Evolutionary conservation across 2,113 vertebrate species (phyloP), one percentile per base, ranked within the genome.

Genomic region (Labeo rohita): DNA sequence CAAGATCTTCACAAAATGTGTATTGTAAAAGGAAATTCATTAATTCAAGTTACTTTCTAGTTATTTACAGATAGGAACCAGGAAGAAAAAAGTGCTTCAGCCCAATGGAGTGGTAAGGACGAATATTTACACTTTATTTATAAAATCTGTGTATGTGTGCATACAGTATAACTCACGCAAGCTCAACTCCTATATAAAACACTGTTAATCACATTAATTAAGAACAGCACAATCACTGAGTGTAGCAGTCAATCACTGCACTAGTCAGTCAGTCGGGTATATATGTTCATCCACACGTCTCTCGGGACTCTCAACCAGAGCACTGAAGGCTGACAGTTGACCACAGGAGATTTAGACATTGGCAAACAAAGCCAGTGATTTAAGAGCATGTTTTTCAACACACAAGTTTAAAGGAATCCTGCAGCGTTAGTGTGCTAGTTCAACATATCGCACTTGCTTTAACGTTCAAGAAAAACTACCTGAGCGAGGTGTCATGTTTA

Each of bases 51-150:
- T 15, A 34, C n/a, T 89, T 86, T 87, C 2, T 85, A 99, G 98
- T 91, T 99, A 99, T 92, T 92, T 96, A 89, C 95, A 98, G 86
- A 99, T 99, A 77, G 95, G 96, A 43, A 95, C 95, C 68, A 95
- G 92, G 88, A 98, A 96, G 95, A 98, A 95, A 93, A 96, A 92
- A 89, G 90, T 93, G 86, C 88, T 93, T 12, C 95, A 95, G 89
- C 93, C 91, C 84, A 95, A 93, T 90, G 94, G 91, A 39, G 0
- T 91, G 11, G 96, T 97, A 97, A 94, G 92, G 90, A 13, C 1
- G 21, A 61, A 76, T 4, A 23, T 80, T 39, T 10, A 49, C 50
- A 6, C 36, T n/a, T 85, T 52, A 34, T 49, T 10, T 6, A 15
- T 61, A 8, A n/a, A 72, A 45, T 72, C 68, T 72, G 16, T 72